Conservation (phyloP, 2,797 vertebrate species). For the Vespertilio murinus region DNA sequence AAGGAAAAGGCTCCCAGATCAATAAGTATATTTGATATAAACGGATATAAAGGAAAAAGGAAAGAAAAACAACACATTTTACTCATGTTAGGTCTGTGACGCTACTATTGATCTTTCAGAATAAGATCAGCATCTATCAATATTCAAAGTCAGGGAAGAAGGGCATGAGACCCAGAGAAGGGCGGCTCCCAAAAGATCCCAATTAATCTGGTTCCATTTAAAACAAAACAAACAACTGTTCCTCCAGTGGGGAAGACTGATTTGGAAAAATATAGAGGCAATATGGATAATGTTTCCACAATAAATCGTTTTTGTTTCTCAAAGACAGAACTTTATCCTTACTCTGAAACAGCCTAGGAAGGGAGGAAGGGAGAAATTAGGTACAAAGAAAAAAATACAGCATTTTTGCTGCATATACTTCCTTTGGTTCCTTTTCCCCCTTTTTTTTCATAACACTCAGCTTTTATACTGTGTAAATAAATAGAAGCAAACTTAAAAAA, state of each 20-base stretch:
- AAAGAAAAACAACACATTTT: conserved; percentile 23
- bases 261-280: neutral
- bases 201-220: neutral
- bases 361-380: neutral
- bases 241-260: neutral
- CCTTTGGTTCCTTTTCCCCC: neutral
- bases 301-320: conserved; percentile 31
- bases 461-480: neutral
- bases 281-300: neutral
- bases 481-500: conserved; percentile 10
- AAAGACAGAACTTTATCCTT: neutral
- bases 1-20: neutral
- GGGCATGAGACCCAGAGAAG: neutral
- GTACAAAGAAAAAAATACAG: neutral
- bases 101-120: neutral
- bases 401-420: neutral
- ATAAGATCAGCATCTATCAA: neutral
- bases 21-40: neutral
- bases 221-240: neutral
- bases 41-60: neutral
- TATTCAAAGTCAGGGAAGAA: conserved; percentile 39
- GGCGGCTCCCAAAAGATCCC: neutral
- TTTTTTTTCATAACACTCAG: neutral
- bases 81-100: neutral
- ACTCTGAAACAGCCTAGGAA: neutral